Evolutionary conservation across 2,888 invertebrate genomes (phyloP), one percentile per base, ranked within the genome.

Genomic region (Gymnosoma rotundatum): DNA sequence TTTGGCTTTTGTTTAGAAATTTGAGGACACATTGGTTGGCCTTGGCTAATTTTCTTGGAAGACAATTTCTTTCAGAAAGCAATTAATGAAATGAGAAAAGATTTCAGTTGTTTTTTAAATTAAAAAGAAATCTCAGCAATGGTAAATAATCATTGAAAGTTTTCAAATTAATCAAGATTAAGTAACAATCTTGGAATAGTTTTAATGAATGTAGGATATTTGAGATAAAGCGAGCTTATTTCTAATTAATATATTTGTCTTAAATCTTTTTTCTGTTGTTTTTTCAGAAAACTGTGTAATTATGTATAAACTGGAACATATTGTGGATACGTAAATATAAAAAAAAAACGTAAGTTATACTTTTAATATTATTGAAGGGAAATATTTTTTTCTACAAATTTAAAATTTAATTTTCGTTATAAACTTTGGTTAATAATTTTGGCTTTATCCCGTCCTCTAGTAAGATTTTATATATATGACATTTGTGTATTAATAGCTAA

Each of bases 291-390:
- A 58, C 70, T 38, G 18, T 72, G 32, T 48, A 48, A 38, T 64
- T 38, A 72, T 50, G 48, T 36, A 18, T 16, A 16, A 36, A 78
- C 25, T 21, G 58, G 72, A 38, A 20, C 58, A 16, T 32, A 1
- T 25, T 58, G 50, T 58, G 64, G 56, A 72, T 79, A 64, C n/a
- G 32, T 42, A 20, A 64, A n/a, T 20, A 16, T n/a, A n/a, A n/a
- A n/a, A 54, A 18, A 38, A 18, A 58, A 38, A 58, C 56, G 78
- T 72, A 72, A 72, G 78, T 78, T 32, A 7, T 1, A 14, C 16
- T 5, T 3, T 48, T 48, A 12, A 12, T 42, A 12, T 12, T 42
- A 42, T 12, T 42, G 12, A 42, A 32, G 32, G 32, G 32, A 32
- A 6, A 32, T 6, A 7, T 32, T 5, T 32, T 32, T 2, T 32